A percentile compares a stretch with the other conserved stretches of the same genome.
phyloP scores from a whole-genome alignment of 92 coral and sea anemone genomes.

The Metridium senile region DNA sequence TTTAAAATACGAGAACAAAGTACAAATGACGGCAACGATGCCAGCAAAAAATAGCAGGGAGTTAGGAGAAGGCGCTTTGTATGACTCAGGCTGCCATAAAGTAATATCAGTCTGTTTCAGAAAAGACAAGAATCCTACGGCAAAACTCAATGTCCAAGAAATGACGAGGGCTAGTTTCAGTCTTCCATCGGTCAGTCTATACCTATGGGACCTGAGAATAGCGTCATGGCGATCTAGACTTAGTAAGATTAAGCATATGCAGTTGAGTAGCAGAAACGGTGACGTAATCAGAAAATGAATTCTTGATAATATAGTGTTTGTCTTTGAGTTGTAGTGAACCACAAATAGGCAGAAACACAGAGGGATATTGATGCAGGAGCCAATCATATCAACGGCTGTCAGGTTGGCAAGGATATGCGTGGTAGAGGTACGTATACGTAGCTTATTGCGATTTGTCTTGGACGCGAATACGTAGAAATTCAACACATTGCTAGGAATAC shows the following conservation, averaged over 20 bases:
- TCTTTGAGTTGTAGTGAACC: background rate
- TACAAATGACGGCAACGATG: conserved; percentile 2
- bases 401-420: conserved; percentile 33
- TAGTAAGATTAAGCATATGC: conserved; percentile 30
- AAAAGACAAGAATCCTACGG: conserved; percentile 2
- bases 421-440: conserved; percentile 33
- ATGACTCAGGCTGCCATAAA: conserved; percentile 40
- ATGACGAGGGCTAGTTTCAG: conserved; percentile 15
- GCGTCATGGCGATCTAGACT: conserved; percentile 45
- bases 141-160: conserved; percentile 20
- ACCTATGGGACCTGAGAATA: conserved; percentile 30
- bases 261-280: conserved; percentile 24
- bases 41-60: conserved; percentile 3
- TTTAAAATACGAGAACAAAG: conserved; percentile 15
- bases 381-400: conserved; percentile 45
- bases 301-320: conserved; percentile 10
- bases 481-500: conserved; percentile 40
- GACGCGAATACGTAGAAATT: conserved; percentile 29
- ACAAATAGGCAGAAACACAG: conserved; percentile 36
- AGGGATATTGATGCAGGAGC: conserved; percentile 37
- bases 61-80: conserved; percentile 14
- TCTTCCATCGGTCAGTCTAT: conserved; percentile 22
- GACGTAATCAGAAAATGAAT: conserved; percentile 31
- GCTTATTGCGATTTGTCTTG: conserved; percentile 19
- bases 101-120: background rate